Conservation (phyloP, 2,113 vertebrate genomes). For the zebrafish (Danio rerio) region GRCz12tu NC_133193.1:47375001-47375500, state of each 20-base stretch:
- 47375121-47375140: too few species aligned
- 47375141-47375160: too few species aligned
- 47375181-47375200: too few species aligned
- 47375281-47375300: conserved; percentile 94
- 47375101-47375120: too few species aligned
- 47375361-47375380: conserved; percentile 89
- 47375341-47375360: conserved; percentile 98
- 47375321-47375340: conserved; percentile 99
- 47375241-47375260: conserved; percentile 16
- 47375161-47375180: too few species aligned
- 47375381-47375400: conserved; percentile 96
- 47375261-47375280: conserved; percentile 85
- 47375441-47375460: conserved; percentile 82
- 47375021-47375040: too few species aligned
- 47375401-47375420: conserved; percentile 94
- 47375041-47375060: too few species aligned
- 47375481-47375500: conserved; percentile 59
- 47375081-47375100: too few species aligned
- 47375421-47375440: conserved; percentile 92
- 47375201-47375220: neutral
- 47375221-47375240: neutral
- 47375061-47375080: too few species aligned
- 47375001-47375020: too few species aligned
- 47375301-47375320: conserved; percentile 98
- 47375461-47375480: conserved; percentile 65